Base-by-base conservation (phyloP, 2,113 vertebrate genomes). In the Mobula birostris region DNA sequence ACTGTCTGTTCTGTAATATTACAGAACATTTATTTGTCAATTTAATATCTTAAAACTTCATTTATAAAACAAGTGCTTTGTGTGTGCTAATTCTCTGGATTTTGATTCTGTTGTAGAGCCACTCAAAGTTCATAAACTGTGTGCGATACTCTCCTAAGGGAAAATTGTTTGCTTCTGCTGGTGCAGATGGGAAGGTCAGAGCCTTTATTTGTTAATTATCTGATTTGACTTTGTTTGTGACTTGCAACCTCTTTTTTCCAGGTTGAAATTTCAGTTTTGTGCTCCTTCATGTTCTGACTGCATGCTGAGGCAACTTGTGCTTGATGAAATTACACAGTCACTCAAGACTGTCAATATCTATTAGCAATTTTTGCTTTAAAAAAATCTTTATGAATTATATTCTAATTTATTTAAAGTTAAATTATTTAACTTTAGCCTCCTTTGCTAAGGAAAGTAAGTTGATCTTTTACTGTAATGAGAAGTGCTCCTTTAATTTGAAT, bases 81-180 rank as follows among this genome's bases (percentile, higher is more conserved):
- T 66, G 27, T 74, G 14, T 76, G 17, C 19, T 74, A 48, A 27
- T 48, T 74, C 48, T 27, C 24, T 2, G 24, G 36, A 80, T 36
- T 74, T 56, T 48, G 7, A 40, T 72, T 76, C 21, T 72, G 1
- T 40, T 12, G 56, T 29, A 99, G 99, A 97, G 98, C 94, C 98
- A 99, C 95, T 96, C 95, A 94, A 97, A 97, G 36, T 99, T 99
- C 95, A 98, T 99, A 94, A 99, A 99, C 96, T 99, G 98, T 74
- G 97, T 99, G 66, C 97, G 98, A 0, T 99, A 98, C 96, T 98
- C 98, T 95, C 98, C 98, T 0, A 97, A 99, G 93, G 99, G 99
- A 91, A 97, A 95, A 95, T 97, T 95, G 11, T 97, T 98, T 94
- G 98, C 96, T 72, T 98, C 98, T 0, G 98, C 98, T 72, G 96